Percentiles rank a stretch among this genome's conserved stretches.
Conservation (phyloP, 2,113 vertebrate genomes). For the Rhineura floridana region DNA sequence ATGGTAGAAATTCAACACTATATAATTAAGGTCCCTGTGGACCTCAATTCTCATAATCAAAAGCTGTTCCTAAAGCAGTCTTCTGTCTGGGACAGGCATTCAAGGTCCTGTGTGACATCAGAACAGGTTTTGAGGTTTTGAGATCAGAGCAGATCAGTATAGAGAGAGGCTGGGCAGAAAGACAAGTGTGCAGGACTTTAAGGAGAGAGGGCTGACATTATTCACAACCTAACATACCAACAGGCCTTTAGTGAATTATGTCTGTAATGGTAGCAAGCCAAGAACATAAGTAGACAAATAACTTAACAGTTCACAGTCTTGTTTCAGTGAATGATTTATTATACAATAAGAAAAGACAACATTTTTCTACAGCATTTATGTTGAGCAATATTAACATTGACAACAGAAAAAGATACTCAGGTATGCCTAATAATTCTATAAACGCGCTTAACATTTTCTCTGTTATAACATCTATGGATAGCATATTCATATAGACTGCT, state of each 20-base stretch:
- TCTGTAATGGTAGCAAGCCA: no score
- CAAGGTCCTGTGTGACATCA: not conserved
- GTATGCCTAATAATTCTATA: conserved; percentile 48
- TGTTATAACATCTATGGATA: conserved; percentile 60
- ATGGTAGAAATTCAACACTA: not conserved
- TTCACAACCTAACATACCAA: not conserved
- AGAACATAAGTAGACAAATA: conserved; percentile 27
- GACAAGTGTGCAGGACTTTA: not conserved
- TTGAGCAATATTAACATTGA: conserved; percentile 40
- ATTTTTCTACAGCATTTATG: conserved; percentile 30
- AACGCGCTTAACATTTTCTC: conserved; percentile 45
- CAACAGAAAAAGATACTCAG: conserved; percentile 21
- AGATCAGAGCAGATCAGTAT: not conserved
- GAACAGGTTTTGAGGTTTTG: not conserved
- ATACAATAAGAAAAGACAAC: conserved; percentile 43
- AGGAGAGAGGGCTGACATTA: not conserved
- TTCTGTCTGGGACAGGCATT: not conserved
- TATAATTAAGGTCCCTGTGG: not conserved
- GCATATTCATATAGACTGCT: conserved; percentile 52
- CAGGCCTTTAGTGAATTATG: not conserved
- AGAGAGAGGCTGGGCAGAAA: not conserved
- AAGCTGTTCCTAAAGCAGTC: not conserved
- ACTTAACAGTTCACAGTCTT: conserved; percentile 23
- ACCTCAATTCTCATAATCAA: not conserved
- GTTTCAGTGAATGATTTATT: conserved; percentile 37